Evolutionary conservation across 1,140 invertebrate genomes (phyloP), one percentile per base, ranked within the genome.

Genomic region (Heliothis subflexa): DNA sequence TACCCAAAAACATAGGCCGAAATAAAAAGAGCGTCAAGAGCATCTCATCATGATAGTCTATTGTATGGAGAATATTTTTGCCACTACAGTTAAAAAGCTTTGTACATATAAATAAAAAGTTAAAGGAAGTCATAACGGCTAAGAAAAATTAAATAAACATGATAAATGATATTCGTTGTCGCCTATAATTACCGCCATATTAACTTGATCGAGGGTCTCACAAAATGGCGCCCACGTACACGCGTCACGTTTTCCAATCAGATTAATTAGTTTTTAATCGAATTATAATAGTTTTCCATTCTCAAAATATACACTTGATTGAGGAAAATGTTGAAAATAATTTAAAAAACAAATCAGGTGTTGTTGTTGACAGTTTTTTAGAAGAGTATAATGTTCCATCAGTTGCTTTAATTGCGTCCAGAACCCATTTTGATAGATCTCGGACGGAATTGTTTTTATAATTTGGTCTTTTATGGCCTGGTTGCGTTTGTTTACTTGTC

Each of bases 251-350:
- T 78, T 50, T 54, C 16, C 14, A 82, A 77, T 33, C 28, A 77
- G 78, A 79, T 83, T 82, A 89, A 88, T 84, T 85, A 78, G 16
- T 62, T 83, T 79, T 83, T 88, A 84, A 88, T 86, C 74, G 76
- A 55, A 77, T 86, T 85, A 83, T 89, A 86, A 88, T 85, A 59
- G 79, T 12, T 71, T 84, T 72, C n/a, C 9, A 16, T 64, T 45
- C 47, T 64, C 28, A 71, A 81, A 59, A 79, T 72, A 73, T 49
- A 75, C 84, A 82, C 81, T 13, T 73, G 81, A 86, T 88, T 85
- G 74, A 89, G 88, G 88, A 89, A 88, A 89, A 88, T 61, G 2
- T 40, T 40, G 33, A 40, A 40, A 40, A 40, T 40, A 40, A 40
- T 0, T 40, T 9, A 40, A 40, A 40, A 33, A 33, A 40, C 5